Conservation (phyloP, 2,797 vertebrate genomes). For the Siniperca undulata region DNA sequence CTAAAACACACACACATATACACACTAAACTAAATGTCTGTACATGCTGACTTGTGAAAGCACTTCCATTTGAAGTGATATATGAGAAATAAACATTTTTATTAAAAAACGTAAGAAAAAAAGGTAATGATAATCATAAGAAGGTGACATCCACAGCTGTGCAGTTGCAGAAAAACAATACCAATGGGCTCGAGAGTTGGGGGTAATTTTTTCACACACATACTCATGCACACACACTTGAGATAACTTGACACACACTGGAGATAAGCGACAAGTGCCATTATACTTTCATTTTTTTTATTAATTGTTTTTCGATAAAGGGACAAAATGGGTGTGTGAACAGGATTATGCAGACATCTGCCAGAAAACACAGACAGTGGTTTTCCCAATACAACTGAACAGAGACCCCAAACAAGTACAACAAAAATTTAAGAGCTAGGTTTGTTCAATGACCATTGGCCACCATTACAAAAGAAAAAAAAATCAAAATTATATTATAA, state of each 20-base stretch:
- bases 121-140: background rate
- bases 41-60: background rate
- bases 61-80: background rate
- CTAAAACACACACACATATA: conserved; percentile 1
- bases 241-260: conserved; percentile 56
- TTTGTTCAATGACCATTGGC: conserved; percentile 97
- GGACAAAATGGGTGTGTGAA: conserved; percentile 99
- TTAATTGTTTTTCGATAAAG: conserved; percentile 96
- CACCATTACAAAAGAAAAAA: conserved; percentile 90
- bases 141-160: background rate
- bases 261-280: conserved; percentile 70
- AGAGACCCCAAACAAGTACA: conserved; percentile 99
- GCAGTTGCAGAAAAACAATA: background rate
- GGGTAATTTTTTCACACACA: conserved; percentile 25
- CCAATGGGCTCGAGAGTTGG: background rate
- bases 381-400: conserved; percentile 99
- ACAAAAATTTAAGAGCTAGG: conserved; percentile 93
- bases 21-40: background rate
- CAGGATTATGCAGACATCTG: conserved; percentile 99
- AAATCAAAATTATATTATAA: conserved; percentile 80
- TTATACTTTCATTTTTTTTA: conserved; percentile 90
- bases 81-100: background rate
- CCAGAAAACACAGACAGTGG: conserved; percentile 99
- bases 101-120: background rate
- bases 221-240: conserved; percentile 24